phyloP scores from a whole-genome alignment of 2,113 vertebrate genomes.

The Nerophis ophidion region DNA sequence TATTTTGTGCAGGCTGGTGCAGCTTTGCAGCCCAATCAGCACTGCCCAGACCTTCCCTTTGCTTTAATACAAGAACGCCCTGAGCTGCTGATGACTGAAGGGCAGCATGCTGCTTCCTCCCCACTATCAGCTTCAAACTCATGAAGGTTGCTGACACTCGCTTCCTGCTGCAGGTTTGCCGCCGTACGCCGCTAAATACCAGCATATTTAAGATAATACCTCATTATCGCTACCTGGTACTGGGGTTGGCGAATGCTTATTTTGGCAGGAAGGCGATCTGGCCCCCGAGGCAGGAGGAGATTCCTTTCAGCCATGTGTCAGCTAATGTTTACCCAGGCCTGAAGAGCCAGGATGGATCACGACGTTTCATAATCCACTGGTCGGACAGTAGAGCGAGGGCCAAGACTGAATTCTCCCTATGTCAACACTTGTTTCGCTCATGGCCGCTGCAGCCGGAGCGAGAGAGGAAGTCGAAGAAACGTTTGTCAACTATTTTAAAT shows the following conservation, averaged over 20 bases:
- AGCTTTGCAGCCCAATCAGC: conserved; percentile 1
- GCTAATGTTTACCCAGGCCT: conserved; percentile 70
- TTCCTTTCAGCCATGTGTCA: conserved; percentile 71
- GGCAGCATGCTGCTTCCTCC: background rate
- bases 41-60: background rate
- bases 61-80: background rate
- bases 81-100: conserved; percentile 3
- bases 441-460: conserved; percentile 36
- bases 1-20: background rate
- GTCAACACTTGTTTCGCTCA: conserved; percentile 71
- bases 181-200: conserved; percentile 34
- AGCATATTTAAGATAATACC: conserved; percentile 51
- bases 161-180: conserved; percentile 19
- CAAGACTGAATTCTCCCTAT: conserved; percentile 62
- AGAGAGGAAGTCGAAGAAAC: conserved; percentile 1
- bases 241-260: conserved; percentile 32
- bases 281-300: conserved; percentile 60
- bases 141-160: background rate
- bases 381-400: conserved; percentile 50
- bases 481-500: too few species aligned
- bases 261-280: conserved; percentile 51
- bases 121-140: conserved; percentile 1
- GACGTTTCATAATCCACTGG: conserved; percentile 66
- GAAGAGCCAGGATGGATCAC: conserved; percentile 64
- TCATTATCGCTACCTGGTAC: conserved; percentile 47